Conservation (phyloP, 2,113 vertebrate species). For the Cyanoliseus patagonus region DNA sequence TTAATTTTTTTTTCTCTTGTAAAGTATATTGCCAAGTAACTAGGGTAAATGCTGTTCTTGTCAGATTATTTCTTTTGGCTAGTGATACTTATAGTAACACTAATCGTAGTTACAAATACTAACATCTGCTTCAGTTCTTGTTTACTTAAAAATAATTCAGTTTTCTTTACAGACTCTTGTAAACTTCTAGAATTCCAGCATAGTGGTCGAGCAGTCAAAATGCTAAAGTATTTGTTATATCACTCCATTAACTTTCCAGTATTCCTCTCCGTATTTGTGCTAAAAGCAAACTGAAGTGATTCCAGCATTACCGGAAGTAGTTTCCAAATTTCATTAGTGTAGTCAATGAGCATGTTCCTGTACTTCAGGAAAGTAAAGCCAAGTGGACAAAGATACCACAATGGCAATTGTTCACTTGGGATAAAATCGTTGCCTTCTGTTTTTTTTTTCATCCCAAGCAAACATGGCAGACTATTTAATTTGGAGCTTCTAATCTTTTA, state of each 20-base stretch:
- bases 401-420: background rate
- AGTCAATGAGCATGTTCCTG: background rate
- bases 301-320: background rate
- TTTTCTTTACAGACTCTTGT: background rate
- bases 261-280: background rate
- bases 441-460: background rate
- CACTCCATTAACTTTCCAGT: background rate
- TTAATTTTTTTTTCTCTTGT: constrained; percentile 5
- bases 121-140: constrained; percentile 23
- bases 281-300: background rate
- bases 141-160: constrained; percentile 20
- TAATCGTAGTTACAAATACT: background rate
- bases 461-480: background rate
- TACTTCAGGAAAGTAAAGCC: background rate
- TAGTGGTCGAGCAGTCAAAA: background rate
- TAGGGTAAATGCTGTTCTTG: background rate
- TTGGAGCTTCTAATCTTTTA: background rate
- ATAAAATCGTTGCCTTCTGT: background rate
- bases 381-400: background rate
- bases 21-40: background rate
- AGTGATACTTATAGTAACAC: background rate
- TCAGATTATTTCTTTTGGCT: constrained; percentile 43
- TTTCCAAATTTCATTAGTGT: background rate
- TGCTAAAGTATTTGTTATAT: background rate
- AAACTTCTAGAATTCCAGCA: background rate